phyloP scores from a whole-genome alignment of 2,888 invertebrate species.

The Ochlodes sylvanus region DNA sequence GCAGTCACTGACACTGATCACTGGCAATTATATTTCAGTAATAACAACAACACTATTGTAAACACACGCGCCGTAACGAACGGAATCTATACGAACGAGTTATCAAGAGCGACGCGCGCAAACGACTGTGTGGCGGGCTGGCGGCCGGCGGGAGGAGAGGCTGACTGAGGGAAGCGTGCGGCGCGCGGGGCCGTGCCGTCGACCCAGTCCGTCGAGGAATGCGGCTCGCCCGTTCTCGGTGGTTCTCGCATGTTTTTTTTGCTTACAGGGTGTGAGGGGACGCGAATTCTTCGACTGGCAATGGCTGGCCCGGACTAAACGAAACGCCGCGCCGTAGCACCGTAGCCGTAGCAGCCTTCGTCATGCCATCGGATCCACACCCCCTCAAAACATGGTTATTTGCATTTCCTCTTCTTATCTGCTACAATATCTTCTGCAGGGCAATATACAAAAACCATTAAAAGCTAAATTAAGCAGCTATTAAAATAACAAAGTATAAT shows the following conservation, averaged over 20 bases:
- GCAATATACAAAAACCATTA: no score
- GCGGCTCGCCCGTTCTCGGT: conserved; percentile 78
- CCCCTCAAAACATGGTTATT: not conserved
- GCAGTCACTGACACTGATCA: conserved; percentile 66
- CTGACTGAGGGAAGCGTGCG: conserved; percentile 49
- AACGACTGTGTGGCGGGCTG: conserved; percentile 64
- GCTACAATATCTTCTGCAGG: no score
- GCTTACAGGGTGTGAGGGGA: conserved; percentile 59
- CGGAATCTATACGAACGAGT: conserved; percentile 59
- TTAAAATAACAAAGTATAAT: no score
- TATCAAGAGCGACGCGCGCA: conserved; percentile 73
- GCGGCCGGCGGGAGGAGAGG: conserved; percentile 23
- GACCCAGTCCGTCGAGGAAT: conserved; percentile 80
- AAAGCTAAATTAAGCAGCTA: no score
- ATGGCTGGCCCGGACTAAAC: conserved; percentile 31
- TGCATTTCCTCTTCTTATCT: not conserved
- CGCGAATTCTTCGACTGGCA: conserved; percentile 40
- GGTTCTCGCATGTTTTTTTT: conserved; percentile 75
- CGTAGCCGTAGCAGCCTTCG: conserved; percentile 14
- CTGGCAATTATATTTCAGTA: conserved; percentile 59
- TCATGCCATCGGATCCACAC: not conserved
- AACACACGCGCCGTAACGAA: conserved; percentile 72
- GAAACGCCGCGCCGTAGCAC: not conserved
- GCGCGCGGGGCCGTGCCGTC: conserved; percentile 67
- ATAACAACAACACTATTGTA: conserved; percentile 77